These are phyloP conservation scores for Phalacrocorax brasilianus DNA, from an alignment of 2,113 vertebrate genomes.

Conservation along the genomic window DNA sequence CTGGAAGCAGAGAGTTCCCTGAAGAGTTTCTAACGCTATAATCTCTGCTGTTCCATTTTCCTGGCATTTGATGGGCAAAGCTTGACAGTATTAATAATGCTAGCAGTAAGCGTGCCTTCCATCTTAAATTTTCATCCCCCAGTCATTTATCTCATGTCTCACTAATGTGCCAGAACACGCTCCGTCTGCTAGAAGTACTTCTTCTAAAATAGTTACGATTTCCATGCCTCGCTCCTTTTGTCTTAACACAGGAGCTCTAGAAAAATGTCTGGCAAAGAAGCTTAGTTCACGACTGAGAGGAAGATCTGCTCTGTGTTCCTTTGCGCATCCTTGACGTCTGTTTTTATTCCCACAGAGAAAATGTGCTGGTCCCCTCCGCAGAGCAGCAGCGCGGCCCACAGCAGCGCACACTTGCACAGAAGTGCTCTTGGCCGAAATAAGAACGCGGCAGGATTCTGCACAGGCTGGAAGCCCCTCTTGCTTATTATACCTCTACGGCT, in stretches of 20 bases:
- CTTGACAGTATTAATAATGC: background rate
- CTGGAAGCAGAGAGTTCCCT: background rate
- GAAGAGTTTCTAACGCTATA: background rate
- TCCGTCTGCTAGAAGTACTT: background rate
- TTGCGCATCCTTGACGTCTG: background rate
- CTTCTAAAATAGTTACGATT: background rate
- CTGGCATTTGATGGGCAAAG: background rate
- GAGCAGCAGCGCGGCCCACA: constrained; percentile 7
- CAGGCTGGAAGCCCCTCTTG: constrained; percentile 83
- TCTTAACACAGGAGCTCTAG: background rate
- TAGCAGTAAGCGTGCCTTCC: background rate
- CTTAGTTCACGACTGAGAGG: background rate
- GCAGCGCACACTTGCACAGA: constrained; percentile 18
- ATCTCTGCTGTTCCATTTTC: background rate
- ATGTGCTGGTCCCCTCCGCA: constrained; percentile 76
- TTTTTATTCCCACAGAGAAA: constrained; percentile 73
- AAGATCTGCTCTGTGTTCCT: background rate
- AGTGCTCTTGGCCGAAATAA: constrained; percentile 42
- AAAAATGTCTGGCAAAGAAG: background rate
- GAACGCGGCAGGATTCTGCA: constrained; percentile 34
- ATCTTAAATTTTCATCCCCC: background rate
- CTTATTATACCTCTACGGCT: constrained; percentile 87
- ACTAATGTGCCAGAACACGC: background rate
- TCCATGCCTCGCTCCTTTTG: background rate
- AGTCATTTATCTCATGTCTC: background rate